Conservation (phyloP, 2,888 invertebrate genomes). For the Rhabditoides inermis region DNA sequence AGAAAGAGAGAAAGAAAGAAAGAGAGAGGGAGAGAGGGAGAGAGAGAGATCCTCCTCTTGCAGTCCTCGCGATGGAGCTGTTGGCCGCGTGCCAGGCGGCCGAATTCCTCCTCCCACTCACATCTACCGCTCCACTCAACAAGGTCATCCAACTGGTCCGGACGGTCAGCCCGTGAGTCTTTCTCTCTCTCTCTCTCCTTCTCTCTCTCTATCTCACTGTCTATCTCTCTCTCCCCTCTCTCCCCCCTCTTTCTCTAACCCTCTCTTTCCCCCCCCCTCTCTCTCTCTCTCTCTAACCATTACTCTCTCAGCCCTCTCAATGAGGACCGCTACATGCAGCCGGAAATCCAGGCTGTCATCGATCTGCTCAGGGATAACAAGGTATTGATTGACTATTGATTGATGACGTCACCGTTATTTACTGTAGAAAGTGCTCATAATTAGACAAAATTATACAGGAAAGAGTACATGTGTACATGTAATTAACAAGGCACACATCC, state of each 20-base stretch:
- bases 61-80: conserved; percentile 64
- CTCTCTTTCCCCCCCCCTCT: too few species aligned
- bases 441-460: neutral
- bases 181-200: neutral
- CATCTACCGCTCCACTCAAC: conserved; percentile 63
- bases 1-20: neutral
- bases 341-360: conserved; percentile 63
- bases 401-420: neutral
- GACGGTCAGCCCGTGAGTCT: conserved; percentile 56
- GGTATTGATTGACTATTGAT: conserved; percentile 30
- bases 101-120: conserved; percentile 64
- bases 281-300: too few species aligned
- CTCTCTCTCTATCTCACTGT: neutral
- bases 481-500: too few species aligned
- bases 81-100: conserved; percentile 65
- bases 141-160: conserved; percentile 63
- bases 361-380: conserved; percentile 57
- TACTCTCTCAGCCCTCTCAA: conserved; percentile 59
- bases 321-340: conserved; percentile 64
- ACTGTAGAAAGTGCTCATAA: neutral
- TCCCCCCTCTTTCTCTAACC: too few species aligned
- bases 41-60: too few species aligned
- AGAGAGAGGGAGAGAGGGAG: too few species aligned
- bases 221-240: too few species aligned
- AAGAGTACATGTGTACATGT: neutral